These are phyloP conservation scores for Calliopum simillimum DNA, from an alignment of 2,888 invertebrate species.

Conservation along the genomic window DNA sequence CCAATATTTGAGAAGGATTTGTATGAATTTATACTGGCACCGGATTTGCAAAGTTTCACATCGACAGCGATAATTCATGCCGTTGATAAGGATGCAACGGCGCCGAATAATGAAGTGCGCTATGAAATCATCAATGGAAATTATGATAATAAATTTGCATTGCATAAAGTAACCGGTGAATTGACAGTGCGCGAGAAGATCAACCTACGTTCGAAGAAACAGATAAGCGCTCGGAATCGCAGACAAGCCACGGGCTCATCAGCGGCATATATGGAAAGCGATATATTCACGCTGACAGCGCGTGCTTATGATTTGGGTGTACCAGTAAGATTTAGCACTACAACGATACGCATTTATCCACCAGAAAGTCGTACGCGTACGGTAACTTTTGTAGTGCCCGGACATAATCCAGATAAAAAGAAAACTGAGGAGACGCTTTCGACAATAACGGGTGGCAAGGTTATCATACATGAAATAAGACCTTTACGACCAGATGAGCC, in stretches of 20 bases:
- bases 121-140: conserved; percentile 86
- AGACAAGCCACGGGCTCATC: conserved; percentile 46
- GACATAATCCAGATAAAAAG: conserved; percentile 78
- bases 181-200: conserved; percentile 72
- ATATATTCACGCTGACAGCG: conserved; percentile 74
- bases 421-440: conserved; percentile 81
- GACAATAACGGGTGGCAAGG: conserved; percentile 83
- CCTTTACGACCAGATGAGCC: conserved; percentile 73
- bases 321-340: conserved; percentile 79
- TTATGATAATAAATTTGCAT: conserved; percentile 78
- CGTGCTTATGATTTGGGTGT: conserved; percentile 88
- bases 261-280: conserved; percentile 42
- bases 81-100: conserved; percentile 82
- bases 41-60: conserved; percentile 80
- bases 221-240: conserved; percentile 50
- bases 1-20: conserved; percentile 84
- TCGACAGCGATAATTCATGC: conserved; percentile 85
- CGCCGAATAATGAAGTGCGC: conserved; percentile 86
- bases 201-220: conserved; percentile 62
- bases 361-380: conserved; percentile 81
- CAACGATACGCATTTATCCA: conserved; percentile 81
- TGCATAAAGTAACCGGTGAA: conserved; percentile 83
- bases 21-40: conserved; percentile 84
- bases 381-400: conserved; percentile 86
- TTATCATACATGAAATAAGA: conserved; percentile 79